Evolutionary conservation across 2,113 vertebrate genomes (phyloP).

Genomic region (Centropristis striata): DNA sequence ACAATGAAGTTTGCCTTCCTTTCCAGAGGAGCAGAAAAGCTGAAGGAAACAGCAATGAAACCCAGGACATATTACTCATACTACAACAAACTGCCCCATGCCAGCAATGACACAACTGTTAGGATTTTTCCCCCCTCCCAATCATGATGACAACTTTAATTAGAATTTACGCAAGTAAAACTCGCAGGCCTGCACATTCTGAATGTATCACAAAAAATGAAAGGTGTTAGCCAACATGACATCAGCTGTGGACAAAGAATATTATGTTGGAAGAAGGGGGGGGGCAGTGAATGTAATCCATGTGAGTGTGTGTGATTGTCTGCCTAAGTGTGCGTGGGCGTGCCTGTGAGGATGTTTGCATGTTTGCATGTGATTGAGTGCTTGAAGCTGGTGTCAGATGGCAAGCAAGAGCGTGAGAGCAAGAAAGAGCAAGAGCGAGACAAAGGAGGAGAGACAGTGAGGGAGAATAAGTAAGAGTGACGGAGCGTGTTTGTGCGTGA

Average conservation of each 20-base stretch:
- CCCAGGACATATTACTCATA: slow-evolving; percentile 76
- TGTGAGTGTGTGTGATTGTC: slow-evolving; percentile 35
- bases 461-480: slow-evolving; percentile 52
- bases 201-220: slow-evolving; percentile 67
- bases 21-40: slow-evolving; percentile 60
- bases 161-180: slow-evolving; percentile 78
- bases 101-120: slow-evolving; percentile 78
- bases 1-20: slow-evolving; percentile 54
- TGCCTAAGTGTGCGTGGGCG: slow-evolving; percentile 40
- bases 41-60: slow-evolving; percentile 72
- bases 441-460: slow-evolving; percentile 35
- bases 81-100: slow-evolving; percentile 69
- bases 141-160: slow-evolving; percentile 76
- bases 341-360: slow-evolving; percentile 62
- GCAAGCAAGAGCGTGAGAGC: slow-evolving; percentile 15
- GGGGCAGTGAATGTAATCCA: slow-evolving; percentile 51
- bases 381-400: slow-evolving; percentile 63
- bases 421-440: slow-evolving; percentile 4
- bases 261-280: background rate
- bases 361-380: slow-evolving; percentile 63
- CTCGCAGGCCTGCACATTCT: slow-evolving; percentile 59
- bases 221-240: slow-evolving; percentile 84
- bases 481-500: slow-evolving; percentile 51
- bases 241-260: slow-evolving; percentile 73
- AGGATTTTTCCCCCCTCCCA: slow-evolving; percentile 47